Base-by-base conservation (phyloP, 2,888 invertebrate species). In the Sisyra terminalis region DNA sequence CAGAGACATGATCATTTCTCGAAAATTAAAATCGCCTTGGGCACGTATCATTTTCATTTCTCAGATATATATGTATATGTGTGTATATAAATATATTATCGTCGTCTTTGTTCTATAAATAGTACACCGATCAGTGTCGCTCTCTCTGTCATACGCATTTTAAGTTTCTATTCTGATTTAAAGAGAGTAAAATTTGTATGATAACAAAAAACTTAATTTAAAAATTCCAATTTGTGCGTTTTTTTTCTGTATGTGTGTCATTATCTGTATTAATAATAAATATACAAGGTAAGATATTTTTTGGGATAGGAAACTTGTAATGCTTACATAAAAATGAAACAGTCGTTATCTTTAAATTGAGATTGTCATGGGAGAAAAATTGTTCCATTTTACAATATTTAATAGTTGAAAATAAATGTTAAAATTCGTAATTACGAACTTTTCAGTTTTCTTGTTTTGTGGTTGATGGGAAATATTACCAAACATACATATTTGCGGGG, bases 31-130 rank as follows among this genome's bases (percentile, higher is more conserved):
- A 61, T 60, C 54, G 59, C 61, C 59, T 51, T 51, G 46, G 54
- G 61, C 61, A 56, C 58, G 58, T 60, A 59, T 61, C 60, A 59
- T 60, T 60, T 59, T 56, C 60, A 59, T 61, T 60, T 58, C 56
- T 53, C 45, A 43, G 43, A 43, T 43, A 38, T 35, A 43, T 37
- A 37, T 14, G 15, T 34, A 34, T 14, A 13, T 14, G 7, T 14
- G 13, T 35, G 13, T 35, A 35, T 35, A 2, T 35, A 35, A 15
- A 35, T 35, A 35, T n/a, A 35, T 24, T 24, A 24, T 24, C 24
- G 24, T 24, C 34, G 11, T 34, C 34, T 34, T 15, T 34, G 34
- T 34, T 15, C 13, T 34, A 14, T 15, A 15, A 34, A 24, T 24
- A 24, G 24, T 24, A 24, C 24, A 24, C 24, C 24, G 7, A 24